These are phyloP conservation scores for Enteromius trimaculatus DNA, from an alignment of 2,797 vertebrate genomes.

Conservation along the genomic window DNA sequence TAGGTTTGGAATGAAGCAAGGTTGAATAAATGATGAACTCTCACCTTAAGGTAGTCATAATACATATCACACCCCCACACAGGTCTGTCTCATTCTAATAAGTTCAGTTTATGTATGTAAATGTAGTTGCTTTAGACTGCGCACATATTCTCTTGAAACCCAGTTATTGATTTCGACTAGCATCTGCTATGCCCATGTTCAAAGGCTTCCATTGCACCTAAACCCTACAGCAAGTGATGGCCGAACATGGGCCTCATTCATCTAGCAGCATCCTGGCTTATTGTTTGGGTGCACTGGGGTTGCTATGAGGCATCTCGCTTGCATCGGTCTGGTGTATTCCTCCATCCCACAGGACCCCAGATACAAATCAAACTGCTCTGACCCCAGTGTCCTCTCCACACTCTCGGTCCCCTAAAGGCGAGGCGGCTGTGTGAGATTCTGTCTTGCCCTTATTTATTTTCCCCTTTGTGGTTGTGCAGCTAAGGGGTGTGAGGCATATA, in stretches of 20 bases:
- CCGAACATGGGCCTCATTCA: conserved; percentile 62
- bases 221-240: conserved; percentile 62
- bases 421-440: conserved; percentile 69
- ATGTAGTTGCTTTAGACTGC: not conserved
- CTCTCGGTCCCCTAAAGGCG: conserved; percentile 75
- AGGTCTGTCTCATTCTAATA: not conserved
- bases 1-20: not conserved
- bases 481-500: conserved; percentile 73
- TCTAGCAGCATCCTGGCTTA: conserved; percentile 70
- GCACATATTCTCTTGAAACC: conserved; percentile 29
- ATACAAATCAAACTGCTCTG: conserved; percentile 83
- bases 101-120: not conserved
- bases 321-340: conserved; percentile 75
- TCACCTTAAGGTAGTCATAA: not conserved
- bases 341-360: conserved; percentile 73
- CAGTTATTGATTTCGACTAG: conserved; percentile 41
- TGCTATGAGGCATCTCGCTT: conserved; percentile 75
- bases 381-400: conserved; percentile 79
- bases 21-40: not conserved
- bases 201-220: conserved; percentile 38
- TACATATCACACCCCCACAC: not conserved
- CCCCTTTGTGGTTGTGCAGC: conserved; percentile 70
- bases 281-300: conserved; percentile 76
- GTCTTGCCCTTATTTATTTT: conserved; percentile 76
- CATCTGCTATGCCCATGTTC: conserved; percentile 45